Conservation (phyloP, 2,113 vertebrate species). For the Peromyscus polionotus region DNA sequence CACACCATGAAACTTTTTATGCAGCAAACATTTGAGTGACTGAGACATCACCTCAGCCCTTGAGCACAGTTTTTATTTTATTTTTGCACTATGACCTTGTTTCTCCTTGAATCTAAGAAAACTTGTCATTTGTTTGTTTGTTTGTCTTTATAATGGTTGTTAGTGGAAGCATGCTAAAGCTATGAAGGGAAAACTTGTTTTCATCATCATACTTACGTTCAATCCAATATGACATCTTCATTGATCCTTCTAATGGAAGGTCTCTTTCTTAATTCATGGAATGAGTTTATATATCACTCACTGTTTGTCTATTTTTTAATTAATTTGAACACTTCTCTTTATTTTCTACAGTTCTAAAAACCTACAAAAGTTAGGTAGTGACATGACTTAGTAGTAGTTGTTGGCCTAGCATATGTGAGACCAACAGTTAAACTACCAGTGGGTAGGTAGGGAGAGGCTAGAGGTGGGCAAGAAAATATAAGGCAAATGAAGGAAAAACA, state of each 20-base stretch:
- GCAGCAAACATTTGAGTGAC: background rate
- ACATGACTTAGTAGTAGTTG: too few species aligned
- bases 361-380: background rate
- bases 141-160: background rate
- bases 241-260: background rate
- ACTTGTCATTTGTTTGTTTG: background rate
- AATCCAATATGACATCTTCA: background rate
- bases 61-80: background rate
- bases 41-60: too few species aligned
- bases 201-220: too few species aligned
- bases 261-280: background rate
- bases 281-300: background rate
- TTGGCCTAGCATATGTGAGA: background rate
- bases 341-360: background rate
- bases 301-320: background rate
- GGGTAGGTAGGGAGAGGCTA: background rate
- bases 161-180: background rate
- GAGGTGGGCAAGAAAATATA: accelerated
- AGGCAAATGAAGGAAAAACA: too few species aligned
- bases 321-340: background rate
- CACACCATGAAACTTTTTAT: background rate
- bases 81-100: background rate
- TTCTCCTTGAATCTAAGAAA: background rate
- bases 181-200: background rate
- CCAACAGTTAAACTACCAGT: background rate